Evolutionary conservation across 1,140 invertebrate species (phyloP), one percentile per base, ranked within the genome.

Genomic region (Rhagoletis pomonella): DNA sequence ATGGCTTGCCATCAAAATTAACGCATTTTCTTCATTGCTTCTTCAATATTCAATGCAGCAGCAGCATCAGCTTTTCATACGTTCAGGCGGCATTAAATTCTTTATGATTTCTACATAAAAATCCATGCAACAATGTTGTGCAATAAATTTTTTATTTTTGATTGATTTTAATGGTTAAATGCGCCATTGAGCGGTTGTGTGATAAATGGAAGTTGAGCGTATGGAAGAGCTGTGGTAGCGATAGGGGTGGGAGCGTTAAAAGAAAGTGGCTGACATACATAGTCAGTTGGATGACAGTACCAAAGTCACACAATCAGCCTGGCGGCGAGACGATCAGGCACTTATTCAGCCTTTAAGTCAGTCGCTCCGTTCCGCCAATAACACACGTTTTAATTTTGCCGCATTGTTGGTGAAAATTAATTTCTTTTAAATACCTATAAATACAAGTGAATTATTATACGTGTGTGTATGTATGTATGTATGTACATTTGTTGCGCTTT

Each of bases 101-200:
- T 85, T 85, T 85, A 85, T 85, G 84, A 42, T 85, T 85, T 62
- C 73, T 81, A 81, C 84, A 85, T 85, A 85, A 85, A 85, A 60
- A 62, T 47, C 59, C 58, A 85, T 59, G 55, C 84, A 62, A 85
- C 84, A 85, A 85, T 62, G 84, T 85, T 85, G 55, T 62, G 59
- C 19, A 59, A 85, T 85, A 85, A 85, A 85, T 85, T 85, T 29
- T 91, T 91, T 91, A 85, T 85, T 85, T 91, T 91, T 91, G 91
- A 91, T 91, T 91, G 91, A 91, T 91, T 91, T 91, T 91, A 91
- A 91, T 91, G 91, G 90, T 91, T 90, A 91, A 90, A 91, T 91
- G 91, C 91, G 90, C 90, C 90, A 91, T 91, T 91, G 90, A 88
- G 90, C 89, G 89, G 89, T 90, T 86, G 87, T 90, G 90, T 89